A percentile compares a stretch with the other conserved stretches of the same genome.
phyloP scores from a whole-genome alignment of 1,140 invertebrate species.

The Drosophila bocqueti region DNA sequence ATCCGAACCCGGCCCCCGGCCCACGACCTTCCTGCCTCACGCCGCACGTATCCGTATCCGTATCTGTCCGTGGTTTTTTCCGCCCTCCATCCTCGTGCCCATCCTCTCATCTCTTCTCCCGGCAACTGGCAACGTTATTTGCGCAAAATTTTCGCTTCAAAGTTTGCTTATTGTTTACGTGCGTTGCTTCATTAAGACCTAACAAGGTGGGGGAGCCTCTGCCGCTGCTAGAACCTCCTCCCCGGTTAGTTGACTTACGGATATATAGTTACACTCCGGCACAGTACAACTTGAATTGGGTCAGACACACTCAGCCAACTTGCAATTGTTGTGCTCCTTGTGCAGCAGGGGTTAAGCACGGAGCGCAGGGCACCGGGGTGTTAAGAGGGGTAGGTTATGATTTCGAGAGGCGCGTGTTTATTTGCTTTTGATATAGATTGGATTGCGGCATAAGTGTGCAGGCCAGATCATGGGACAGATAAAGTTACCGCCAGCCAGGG shows the following conservation, averaged over 20 bases:
- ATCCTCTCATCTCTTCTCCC: not conserved
- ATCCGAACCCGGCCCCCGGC: conserved; percentile 2
- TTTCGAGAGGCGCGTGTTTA: conserved; percentile 73
- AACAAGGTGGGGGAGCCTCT: conserved; percentile 25
- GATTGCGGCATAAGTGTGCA: conserved; percentile 58
- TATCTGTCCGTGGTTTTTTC: conserved; percentile 45
- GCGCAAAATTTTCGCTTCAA: conserved; percentile 83
- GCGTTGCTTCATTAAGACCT: conserved; percentile 82
- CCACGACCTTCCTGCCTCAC: conserved; percentile 74
- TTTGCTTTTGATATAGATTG: conserved; percentile 81
- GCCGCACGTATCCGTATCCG: conserved; percentile 76
- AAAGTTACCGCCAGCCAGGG: conserved; percentile 41
- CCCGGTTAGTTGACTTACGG: conserved; percentile 65
- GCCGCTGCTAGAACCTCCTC: conserved; percentile 42
- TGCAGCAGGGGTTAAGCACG: conserved; percentile 17
- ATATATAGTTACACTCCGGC: conserved; percentile 53
- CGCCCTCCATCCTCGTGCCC: not conserved
- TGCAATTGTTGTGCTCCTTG: conserved; percentile 31
- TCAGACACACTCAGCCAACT: conserved; percentile 64
- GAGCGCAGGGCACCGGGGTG: not conserved
- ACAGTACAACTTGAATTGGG: conserved; percentile 65
- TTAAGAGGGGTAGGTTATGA: conserved; percentile 43
- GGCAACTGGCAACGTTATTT: conserved; percentile 68
- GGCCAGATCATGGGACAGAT: conserved; percentile 50
- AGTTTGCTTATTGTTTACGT: conserved; percentile 83